Percentiles rank a stretch among this genome's conserved stretches.
Conservation (phyloP, 37 sponge, comb jelly and placozoan species). For the Hormiphora californensis region DNA sequence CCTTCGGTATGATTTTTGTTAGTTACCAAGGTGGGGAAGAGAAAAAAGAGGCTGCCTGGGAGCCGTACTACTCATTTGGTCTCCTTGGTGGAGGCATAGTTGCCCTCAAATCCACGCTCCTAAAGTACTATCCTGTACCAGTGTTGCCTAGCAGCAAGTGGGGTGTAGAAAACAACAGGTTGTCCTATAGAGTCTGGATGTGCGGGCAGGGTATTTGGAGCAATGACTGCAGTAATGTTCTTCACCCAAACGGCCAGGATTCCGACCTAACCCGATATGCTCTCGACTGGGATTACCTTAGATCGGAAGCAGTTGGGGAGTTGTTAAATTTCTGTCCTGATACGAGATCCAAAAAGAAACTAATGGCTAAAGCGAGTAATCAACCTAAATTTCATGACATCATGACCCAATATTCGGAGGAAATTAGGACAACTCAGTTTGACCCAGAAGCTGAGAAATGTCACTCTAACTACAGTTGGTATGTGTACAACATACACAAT, state of each 20-base stretch:
- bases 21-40: too few species aligned
- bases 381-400: not conserved
- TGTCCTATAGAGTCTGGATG: conserved; percentile 2
- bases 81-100: not conserved
- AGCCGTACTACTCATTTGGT: not conserved
- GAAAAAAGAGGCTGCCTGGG: not conserved
- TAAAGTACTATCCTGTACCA: not conserved
- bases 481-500: not conserved
- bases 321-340: not conserved
- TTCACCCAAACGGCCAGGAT: not conserved
- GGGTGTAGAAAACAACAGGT: conserved; percentile 8
- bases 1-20: too few species aligned
- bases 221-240: not conserved
- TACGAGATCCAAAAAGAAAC: not conserved
- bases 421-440: not conserved
- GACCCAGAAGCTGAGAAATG: not conserved
- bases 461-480: not conserved
- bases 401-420: not conserved
- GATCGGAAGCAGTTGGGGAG: not conserved
- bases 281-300: not conserved
- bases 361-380: not conserved
- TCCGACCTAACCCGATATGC: not conserved
- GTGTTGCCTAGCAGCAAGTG: not conserved
- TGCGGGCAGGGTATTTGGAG: not conserved
- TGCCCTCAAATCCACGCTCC: not conserved